These are phyloP conservation scores for Phasianus colchicus DNA, from an alignment of 2,113 vertebrate genomes.

Conservation along the genomic window DNA sequence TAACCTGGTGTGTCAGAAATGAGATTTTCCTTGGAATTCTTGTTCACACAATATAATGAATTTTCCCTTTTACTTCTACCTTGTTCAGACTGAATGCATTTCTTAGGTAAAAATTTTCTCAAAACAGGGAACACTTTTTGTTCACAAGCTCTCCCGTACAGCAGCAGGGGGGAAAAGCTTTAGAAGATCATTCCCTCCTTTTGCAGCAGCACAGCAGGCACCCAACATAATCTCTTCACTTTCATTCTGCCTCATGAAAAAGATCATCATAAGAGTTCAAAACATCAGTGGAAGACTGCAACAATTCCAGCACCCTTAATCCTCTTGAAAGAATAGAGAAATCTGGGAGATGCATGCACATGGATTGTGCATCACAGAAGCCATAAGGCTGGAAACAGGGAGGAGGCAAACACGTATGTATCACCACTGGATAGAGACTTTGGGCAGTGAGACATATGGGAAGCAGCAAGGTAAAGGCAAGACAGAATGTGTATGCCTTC, in stretches of 20 bases:
- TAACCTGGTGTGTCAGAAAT: neutral
- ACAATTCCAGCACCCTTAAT: neutral
- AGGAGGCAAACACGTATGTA: neutral
- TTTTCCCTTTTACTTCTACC: neutral
- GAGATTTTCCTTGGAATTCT: neutral
- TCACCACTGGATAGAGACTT: neutral
- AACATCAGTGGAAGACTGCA: neutral
- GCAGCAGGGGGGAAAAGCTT: neutral
- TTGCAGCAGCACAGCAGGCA: neutral
- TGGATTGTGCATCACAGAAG: neutral
- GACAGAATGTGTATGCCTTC: neutral
- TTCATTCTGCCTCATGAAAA: neutral
- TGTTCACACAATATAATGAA: neutral
- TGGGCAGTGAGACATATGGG: neutral
- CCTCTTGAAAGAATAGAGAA: neutral
- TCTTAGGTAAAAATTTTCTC: neutral
- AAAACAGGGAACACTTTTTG: neutral
- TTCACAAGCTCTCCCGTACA: neutral
- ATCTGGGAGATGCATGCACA: neutral
- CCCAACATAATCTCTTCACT: neutral
- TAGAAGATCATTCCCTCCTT: neutral
- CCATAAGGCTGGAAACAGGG: neutral
- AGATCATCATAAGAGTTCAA: neutral
- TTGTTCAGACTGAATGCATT: neutral
- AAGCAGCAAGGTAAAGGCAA: neutral